Evolutionary conservation across 1,140 invertebrate genomes (phyloP), one percentile per base, ranked within the genome.

Genomic region (Bombus soroeensis): DNA sequence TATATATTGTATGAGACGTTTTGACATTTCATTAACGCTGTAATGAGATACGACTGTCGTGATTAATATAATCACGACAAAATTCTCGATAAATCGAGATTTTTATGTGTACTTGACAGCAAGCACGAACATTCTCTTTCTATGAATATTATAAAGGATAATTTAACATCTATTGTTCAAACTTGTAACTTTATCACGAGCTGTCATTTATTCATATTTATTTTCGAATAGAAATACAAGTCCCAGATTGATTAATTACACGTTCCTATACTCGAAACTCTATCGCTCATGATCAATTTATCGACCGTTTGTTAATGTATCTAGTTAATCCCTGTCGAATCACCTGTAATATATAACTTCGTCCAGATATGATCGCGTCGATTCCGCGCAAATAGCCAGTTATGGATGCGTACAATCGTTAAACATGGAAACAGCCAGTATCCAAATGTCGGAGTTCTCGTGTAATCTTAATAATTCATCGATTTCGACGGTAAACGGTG

Each of bases 391-490:
- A 80, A 70, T 47, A 13, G 15, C 15, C 78, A 25, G 22, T 70
- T 78, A 25, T 53, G 32, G 39, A 53, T 43, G n/a, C 41, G 41
- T 37, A 37, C 39, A 37, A 37, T 70, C 13, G 43, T 70, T n/a
- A 53, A 25, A 22, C 57, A 12, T 77, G 57, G 41, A 62, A 77
- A 62, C 57, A 13, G 37, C 6, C 57, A 32, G 57, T 28, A 12
- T 62, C 57, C 15, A 47, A 43, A 80, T 18, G n/a, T 18, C n/a
- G 22, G n/a, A 34, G 34, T 72, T n/a, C 41, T 1, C 41, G 28
- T 53, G 34, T 41, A 47, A 80, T 73, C 66, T 72, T 62, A 53
- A 79, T 84, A 84, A 80, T 43, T 64, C 39, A 80, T 73, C 68
- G 41, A 80, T 64, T 53, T 22, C 3, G 72, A 72, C 39, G 28